Percentiles rank a stretch among this genome's conserved stretches.
phyloP scores from a whole-genome alignment of 2,888 invertebrate genomes.

The Perdita meconis region DNA sequence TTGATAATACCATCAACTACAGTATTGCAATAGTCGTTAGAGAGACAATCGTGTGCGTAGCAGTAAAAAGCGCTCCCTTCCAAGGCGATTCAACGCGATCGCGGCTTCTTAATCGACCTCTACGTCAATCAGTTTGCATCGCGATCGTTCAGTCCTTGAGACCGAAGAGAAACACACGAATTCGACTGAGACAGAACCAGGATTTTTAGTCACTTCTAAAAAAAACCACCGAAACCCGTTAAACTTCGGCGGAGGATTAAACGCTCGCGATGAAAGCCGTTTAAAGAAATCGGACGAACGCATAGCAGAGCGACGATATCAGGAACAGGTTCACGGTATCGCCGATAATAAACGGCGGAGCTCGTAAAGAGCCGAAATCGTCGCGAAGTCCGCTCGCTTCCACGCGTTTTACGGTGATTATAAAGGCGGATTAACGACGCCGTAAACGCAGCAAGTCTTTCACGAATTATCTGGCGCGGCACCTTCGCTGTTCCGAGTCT shows the following conservation, averaged over 20 bases:
- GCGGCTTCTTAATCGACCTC: no score
- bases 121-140: neutral
- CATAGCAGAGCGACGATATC: conserved; percentile 45
- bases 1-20: conserved; percentile 80
- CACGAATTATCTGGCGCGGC: conserved; percentile 54
- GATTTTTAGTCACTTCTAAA: neutral
- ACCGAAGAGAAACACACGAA: neutral
- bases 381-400: conserved; percentile 45
- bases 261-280: neutral
- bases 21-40: conserved; percentile 84
- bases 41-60: conserved; percentile 74
- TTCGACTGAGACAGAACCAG: neutral
- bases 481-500: conserved; percentile 22
- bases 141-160: neutral
- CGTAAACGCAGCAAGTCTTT: conserved; percentile 66
- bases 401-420: conserved; percentile 63
- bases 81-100: conserved; percentile 6
- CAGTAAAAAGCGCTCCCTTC: conserved; percentile 59
- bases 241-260: neutral
- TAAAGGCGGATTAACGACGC: conserved; percentile 68
- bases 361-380: conserved; percentile 64
- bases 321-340: conserved; percentile 36
- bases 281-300: conserved; percentile 3
- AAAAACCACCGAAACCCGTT: neutral
- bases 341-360: conserved; percentile 58